Evolutionary conservation across 1,140 invertebrate species (phyloP).

Genomic region (Amphibalanus amphitrite): DNA sequence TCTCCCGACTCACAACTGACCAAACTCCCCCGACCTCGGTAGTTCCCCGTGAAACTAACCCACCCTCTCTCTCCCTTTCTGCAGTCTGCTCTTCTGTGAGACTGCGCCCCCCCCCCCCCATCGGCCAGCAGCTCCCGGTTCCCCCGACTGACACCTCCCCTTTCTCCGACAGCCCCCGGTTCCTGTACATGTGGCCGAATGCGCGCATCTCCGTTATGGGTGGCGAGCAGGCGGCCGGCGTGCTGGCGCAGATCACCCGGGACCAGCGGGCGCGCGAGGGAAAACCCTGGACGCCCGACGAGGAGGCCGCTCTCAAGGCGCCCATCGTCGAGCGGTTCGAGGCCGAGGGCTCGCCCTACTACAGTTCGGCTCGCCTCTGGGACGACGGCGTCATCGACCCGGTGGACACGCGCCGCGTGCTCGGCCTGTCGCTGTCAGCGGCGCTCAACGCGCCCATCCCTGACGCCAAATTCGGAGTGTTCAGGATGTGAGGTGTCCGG

Average conservation of each 20-base stretch:
- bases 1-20: too few species aligned
- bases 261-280: slow-evolving; percentile 59
- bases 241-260: slow-evolving; percentile 66
- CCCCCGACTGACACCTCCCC: too few species aligned
- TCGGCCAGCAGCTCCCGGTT: too few species aligned
- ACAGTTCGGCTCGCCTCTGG: slow-evolving; percentile 77
- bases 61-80: too few species aligned
- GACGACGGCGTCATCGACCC: slow-evolving; percentile 96
- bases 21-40: too few species aligned
- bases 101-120: too few species aligned
- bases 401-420: slow-evolving; percentile 59
- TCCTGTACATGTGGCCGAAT: slow-evolving; percentile 96
- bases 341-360: slow-evolving; percentile 79
- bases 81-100: too few species aligned
- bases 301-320: slow-evolving; percentile 60
- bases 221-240: slow-evolving; percentile 79
- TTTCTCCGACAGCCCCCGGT: slow-evolving; percentile 51
- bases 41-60: too few species aligned
- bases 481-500: slow-evolving; percentile 82
- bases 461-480: slow-evolving; percentile 73
- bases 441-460: slow-evolving; percentile 57
- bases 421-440: slow-evolving; percentile 71
- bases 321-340: slow-evolving; percentile 85
- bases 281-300: slow-evolving; percentile 60
- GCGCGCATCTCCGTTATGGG: slow-evolving; percentile 90